Evolutionary conservation across 2,113 vertebrate species (phyloP).

Genomic region (Anas platyrhynchos): DNA sequence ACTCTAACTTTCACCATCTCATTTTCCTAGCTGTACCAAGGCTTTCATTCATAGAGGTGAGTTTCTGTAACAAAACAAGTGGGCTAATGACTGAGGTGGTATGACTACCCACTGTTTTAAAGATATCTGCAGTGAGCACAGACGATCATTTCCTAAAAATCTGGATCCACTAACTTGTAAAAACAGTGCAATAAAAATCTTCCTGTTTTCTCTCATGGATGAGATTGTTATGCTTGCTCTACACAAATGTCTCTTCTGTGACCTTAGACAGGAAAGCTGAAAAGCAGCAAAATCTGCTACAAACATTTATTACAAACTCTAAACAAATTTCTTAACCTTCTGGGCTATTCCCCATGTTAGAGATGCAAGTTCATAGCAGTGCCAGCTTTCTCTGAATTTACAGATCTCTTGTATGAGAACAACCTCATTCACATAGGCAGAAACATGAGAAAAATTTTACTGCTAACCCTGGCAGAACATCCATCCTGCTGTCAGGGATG

Average conservation of each 20-base stretch:
- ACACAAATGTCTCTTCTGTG: background rate
- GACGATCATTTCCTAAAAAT: background rate
- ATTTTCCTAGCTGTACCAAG: background rate
- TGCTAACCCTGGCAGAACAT: background rate
- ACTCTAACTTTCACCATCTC: background rate
- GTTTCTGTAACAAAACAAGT: background rate
- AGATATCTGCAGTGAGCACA: background rate
- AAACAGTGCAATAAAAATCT: background rate
- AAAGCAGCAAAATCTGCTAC: background rate
- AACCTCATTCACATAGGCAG: background rate
- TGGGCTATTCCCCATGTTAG: background rate
- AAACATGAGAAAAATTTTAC: background rate
- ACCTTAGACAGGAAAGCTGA: background rate
- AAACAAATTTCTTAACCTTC: background rate
- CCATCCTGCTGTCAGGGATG: background rate
- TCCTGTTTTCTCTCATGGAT: fast-evolving
- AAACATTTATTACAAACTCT: background rate
- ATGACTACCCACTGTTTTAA: background rate
- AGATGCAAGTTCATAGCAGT: fast-evolving
- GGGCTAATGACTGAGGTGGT: background rate
- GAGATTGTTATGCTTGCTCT: background rate
- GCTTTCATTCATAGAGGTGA: background rate
- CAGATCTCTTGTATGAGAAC: background rate
- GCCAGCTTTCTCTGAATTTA: background rate
- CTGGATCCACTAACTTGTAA: background rate